Evolutionary conservation across 2,888 invertebrate genomes (phyloP).

Genomic region (Ommatoiulus sabulosus): DNA sequence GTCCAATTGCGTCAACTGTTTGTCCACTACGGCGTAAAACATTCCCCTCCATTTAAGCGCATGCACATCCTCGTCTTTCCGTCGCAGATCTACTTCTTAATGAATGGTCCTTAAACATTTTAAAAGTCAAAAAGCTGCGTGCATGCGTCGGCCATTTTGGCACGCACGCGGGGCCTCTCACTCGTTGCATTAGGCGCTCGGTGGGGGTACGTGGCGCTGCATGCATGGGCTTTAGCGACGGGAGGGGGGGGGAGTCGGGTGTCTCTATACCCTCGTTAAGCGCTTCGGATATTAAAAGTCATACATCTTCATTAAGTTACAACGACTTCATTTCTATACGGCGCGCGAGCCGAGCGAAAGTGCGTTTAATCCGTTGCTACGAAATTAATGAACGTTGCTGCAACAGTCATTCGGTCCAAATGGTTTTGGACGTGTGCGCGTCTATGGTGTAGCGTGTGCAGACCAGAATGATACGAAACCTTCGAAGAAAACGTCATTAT

Average conservation of each 20-base stretch:
- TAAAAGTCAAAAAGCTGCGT: background rate
- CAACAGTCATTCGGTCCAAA: background rate
- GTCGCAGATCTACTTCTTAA: background rate
- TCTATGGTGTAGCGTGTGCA: too few relatives aligned
- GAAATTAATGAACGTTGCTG: slow-evolving; percentile 18
- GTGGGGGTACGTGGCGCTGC: slow-evolving; percentile 1
- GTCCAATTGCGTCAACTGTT: background rate
- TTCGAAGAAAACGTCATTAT: too few relatives aligned
- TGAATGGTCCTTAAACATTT: background rate
- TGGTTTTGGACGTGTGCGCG: background rate
- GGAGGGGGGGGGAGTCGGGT: background rate
- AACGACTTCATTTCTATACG: slow-evolving; percentile 9
- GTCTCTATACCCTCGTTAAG: background rate
- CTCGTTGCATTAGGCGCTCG: background rate
- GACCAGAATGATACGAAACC: too few relatives aligned
- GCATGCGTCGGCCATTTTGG: slow-evolving; percentile 19
- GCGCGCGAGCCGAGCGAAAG: background rate
- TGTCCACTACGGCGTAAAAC: background rate
- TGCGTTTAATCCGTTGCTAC: background rate
- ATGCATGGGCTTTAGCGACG: background rate
- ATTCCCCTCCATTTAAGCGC: background rate
- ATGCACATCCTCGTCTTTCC: background rate
- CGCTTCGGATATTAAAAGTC: slow-evolving; percentile 48
- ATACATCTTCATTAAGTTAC: slow-evolving; percentile 47
- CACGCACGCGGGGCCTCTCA: slow-evolving; percentile 11